Conservation (phyloP, 2,797 vertebrate species). For the Smutsia gigantea region DNA sequence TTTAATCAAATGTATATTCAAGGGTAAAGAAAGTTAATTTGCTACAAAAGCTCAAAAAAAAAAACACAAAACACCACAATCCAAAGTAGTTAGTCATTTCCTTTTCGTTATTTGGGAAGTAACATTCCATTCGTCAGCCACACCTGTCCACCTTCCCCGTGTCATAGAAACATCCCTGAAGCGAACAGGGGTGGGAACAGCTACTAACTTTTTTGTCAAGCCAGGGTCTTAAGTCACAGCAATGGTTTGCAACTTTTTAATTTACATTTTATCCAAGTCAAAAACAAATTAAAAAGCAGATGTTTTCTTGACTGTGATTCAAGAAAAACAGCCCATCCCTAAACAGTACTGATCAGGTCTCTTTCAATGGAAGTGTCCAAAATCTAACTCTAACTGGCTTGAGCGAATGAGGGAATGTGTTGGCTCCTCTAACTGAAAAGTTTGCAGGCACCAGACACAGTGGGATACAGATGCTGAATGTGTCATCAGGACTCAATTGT, state of each 20-base stretch:
- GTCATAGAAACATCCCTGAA: background rate
- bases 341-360: background rate
- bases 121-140: background rate
- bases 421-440: background rate
- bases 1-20: background rate
- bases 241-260: constrained; percentile 14
- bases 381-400: background rate
- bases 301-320: background rate
- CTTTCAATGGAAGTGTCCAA: background rate
- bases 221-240: background rate
- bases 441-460: background rate
- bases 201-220: background rate
- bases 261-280: constrained; percentile 3
- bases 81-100: too few species aligned
- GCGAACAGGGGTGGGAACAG: background rate
- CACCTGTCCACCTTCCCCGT: background rate
- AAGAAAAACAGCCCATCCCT: background rate
- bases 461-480: background rate
- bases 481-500: background rate
- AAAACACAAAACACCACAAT: background rate
- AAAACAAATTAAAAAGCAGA: constrained; percentile 36
- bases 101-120: background rate
- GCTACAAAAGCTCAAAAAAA: background rate
- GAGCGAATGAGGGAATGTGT: background rate
- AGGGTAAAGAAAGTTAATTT: constrained; percentile 3